Base-by-base conservation (phyloP, 2,113 vertebrate genomes). In the Centropus bengalensis region DNA sequence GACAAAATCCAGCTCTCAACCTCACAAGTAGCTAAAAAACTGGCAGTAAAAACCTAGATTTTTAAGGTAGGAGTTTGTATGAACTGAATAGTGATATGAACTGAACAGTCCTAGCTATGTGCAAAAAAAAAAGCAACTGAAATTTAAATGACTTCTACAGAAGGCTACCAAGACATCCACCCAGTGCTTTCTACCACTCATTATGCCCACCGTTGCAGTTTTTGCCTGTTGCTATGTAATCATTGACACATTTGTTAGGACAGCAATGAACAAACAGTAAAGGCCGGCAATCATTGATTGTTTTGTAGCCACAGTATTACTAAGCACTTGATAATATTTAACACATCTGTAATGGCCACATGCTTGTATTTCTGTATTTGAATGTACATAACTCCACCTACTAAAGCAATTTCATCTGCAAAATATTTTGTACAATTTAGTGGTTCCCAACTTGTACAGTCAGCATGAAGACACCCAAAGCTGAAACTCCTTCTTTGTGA, bases 401-500 rank as follows among this genome's bases (percentile, higher is more conserved):
- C 10, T 9, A 51, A 66, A 84, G 14, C 27, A 51, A 51, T 52
- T 84, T 49, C 33, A 85, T 8, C 32, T 79, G 60, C 66, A 75
- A 80, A 89, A 44, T 9, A 18, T 67, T 89, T 75, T 54, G 6
- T 12, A 74, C 18, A 14, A 0, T 30, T 23, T 24, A 45, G 30
- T 17, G 21, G 8, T 38, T 77, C 18, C 22, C 28, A 64, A 0
- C 1, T 49, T 52, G 28, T 69, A 24, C 4, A 16, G 36, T 76
- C 49, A 68, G 13, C 10, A 14, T 14, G 56, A 60, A 27, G 24
- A 15, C 8, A 56, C 17, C 47, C 28, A 79, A 59, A 82, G 7
- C 17, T 44, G 40, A 16, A 3, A 6, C 2, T n/a, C 22, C 11
- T 79, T 44, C 30, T 0, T 0, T 33, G 26, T 15, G 17, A 74